Percentiles rank a stretch among this genome's conserved stretches.
phyloP scores from a whole-genome alignment of 2,888 invertebrate genomes.

The Hypselothyrea guttata region DNA sequence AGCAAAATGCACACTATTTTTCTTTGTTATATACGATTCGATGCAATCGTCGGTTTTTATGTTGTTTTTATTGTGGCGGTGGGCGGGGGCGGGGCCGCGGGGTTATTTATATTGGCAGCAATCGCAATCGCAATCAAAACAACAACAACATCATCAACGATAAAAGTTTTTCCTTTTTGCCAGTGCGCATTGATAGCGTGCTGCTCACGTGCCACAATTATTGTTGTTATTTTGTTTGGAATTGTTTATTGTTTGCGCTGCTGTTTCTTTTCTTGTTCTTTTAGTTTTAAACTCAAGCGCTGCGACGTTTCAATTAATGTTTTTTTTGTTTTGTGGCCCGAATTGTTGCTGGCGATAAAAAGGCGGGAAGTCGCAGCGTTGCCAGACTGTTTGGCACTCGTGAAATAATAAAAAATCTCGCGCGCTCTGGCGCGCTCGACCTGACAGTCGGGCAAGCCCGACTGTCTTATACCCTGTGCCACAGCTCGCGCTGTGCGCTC shows the following conservation, averaged over 20 bases:
- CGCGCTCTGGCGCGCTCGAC: too few relatives aligned
- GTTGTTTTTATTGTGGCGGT: conserved; percentile 33
- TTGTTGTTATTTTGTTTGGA: neutral
- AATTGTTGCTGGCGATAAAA: conserved; percentile 37
- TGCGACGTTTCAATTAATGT: conserved; percentile 42
- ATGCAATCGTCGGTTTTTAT: neutral
- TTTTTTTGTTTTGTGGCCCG: conserved; percentile 13
- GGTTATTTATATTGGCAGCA: conserved; percentile 12
- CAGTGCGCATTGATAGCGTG: conserved; percentile 42
- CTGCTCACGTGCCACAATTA: too few relatives aligned
- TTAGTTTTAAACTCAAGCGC: conserved; percentile 9
- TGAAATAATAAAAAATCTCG: too few relatives aligned
- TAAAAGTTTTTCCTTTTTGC: conserved; percentile 37
- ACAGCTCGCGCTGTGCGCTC: too few relatives aligned
- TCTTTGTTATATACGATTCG: conserved; percentile 24
- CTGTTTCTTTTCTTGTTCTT: too few relatives aligned
- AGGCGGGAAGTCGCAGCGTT: conserved; percentile 47
- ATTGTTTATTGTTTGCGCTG: conserved; percentile 4
- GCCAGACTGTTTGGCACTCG: conserved; percentile 17
- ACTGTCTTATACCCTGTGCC: too few relatives aligned
- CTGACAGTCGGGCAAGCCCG: too few relatives aligned
- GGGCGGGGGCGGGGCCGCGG: conserved; percentile 40
- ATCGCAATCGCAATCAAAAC: conserved; percentile 13
- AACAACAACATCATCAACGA: conserved; percentile 39
- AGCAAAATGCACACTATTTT: conserved; percentile 15